These are phyloP conservation scores for Muscina levida DNA, from an alignment of 2,888 invertebrate genomes.

Conservation along the genomic window DNA sequence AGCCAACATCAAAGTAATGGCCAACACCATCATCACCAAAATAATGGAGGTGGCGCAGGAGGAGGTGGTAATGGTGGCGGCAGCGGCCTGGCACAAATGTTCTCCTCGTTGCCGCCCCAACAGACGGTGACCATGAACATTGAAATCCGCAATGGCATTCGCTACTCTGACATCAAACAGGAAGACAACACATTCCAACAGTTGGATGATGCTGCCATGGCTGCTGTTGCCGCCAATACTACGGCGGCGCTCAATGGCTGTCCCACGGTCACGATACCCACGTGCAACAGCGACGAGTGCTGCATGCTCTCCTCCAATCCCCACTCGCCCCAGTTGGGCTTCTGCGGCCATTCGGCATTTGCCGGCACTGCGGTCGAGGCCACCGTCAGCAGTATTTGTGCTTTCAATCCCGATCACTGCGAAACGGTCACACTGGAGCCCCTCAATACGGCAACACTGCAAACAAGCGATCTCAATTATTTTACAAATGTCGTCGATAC, in stretches of 20 bases:
- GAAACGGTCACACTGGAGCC: slow-evolving; percentile 57
- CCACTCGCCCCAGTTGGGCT: slow-evolving; percentile 72
- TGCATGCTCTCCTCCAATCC: slow-evolving; percentile 73
- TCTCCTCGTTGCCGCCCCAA: slow-evolving; percentile 64
- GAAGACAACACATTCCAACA: slow-evolving; percentile 73
- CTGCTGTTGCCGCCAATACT: slow-evolving; percentile 2
- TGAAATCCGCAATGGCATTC: slow-evolving; percentile 73
- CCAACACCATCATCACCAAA: not conserved
- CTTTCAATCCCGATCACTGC: slow-evolving; percentile 69
- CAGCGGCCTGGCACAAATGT: slow-evolving; percentile 34
- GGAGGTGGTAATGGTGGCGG: not conserved
- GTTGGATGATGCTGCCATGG: slow-evolving; percentile 69
- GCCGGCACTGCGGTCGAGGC: slow-evolving; percentile 67
- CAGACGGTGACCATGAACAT: slow-evolving; percentile 77
- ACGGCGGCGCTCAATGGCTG: slow-evolving; percentile 2
- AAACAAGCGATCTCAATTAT: slow-evolving; percentile 74
- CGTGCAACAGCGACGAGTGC: slow-evolving; percentile 72
- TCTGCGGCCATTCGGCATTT: slow-evolving; percentile 46
- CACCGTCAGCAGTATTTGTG: slow-evolving; percentile 68
- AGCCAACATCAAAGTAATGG: slow-evolving; percentile 8
- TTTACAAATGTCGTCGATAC: slow-evolving; percentile 70
- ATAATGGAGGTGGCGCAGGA: not conserved
- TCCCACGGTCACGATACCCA: slow-evolving; percentile 45
- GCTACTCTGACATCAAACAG: slow-evolving; percentile 67
- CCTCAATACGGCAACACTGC: slow-evolving; percentile 66